Conservation (phyloP, 2,113 vertebrate species). For the Phalacrocorax pelagicus region DNA sequence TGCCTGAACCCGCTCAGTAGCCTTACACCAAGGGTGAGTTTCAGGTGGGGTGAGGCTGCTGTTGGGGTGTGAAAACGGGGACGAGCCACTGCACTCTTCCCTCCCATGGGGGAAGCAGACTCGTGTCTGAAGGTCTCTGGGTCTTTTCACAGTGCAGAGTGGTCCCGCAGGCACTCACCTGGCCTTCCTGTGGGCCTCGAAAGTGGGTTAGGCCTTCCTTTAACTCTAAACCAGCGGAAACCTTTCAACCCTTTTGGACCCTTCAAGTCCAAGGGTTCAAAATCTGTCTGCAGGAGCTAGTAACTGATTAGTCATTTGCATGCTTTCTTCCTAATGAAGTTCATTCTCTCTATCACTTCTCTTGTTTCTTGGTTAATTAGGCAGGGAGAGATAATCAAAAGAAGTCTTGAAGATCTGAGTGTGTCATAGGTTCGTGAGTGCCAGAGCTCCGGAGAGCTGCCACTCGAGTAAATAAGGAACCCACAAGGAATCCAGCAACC, state of each 20-base stretch:
- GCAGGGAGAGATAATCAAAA: background rate
- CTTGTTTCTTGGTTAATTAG: background rate
- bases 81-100: background rate
- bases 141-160: rapidly evolving
- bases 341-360: background rate
- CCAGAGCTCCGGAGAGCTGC: background rate
- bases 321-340: background rate
- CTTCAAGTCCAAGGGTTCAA: background rate
- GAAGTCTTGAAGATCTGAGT: background rate
- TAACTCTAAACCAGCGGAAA: background rate
- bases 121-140: background rate
- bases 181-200: background rate
- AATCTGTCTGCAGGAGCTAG: background rate
- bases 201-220: background rate
- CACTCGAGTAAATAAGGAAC: rapidly evolving
- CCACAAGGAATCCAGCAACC: too few relatives aligned
- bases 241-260: too few relatives aligned
- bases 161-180: background rate
- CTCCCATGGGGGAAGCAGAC: rapidly evolving
- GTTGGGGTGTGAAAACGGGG: too few relatives aligned
- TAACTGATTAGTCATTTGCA: background rate
- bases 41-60: background rate
- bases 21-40: rapidly evolving
- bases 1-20: background rate
- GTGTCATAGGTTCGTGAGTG: rapidly evolving